Evolutionary conservation across 2,797 vertebrate genomes (phyloP), one percentile per base, ranked within the genome.

Genomic region (Lagocephalus sceleratus): DNA sequence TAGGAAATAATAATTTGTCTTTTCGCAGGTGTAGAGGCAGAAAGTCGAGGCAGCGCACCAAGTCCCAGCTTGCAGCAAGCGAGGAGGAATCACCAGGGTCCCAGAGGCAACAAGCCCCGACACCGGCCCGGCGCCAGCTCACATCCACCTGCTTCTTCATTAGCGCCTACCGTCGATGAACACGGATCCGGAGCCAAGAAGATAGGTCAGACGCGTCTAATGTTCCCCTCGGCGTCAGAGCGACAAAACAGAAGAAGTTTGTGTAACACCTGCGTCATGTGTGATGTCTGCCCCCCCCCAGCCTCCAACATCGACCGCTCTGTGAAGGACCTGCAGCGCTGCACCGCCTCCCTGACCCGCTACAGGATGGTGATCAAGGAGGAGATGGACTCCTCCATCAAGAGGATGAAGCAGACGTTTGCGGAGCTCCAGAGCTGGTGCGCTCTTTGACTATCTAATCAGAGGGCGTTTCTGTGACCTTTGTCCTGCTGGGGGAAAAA

Each of bases 241-340:
- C 40, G 4, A 5, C 11, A 35, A 35, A 35, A 35, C 32, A 35
- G 32, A 3, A 14, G 5, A 35, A 2, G 15, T 42, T 3, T 42
- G 40, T 49, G 3, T 5, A 4, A 12, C 4, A 9, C 4, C 40
- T 43, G 4, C 26, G 5, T 62, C 20, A 21, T 22, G 21, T 64
- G 14, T 32, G 14, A 20, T 19, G 7, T 71, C 16, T 20, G 1
- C 20, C 35, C 53, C 20, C 35, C 53, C 21, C 52, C 78, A 98
- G 96, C 94, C 68, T 79, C 94, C 16, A 98, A 92, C 69, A 94
- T 98, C 3, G 96, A 98, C 73, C 96, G 96, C 62, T 98, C 96
- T 0, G 90, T 96, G 81, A 98, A 98, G 86, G 96, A 98, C 83
- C 90, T 98, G 55, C 96, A 98, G 83, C 89, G 96, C 45, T 98